phyloP scores from a whole-genome alignment of 2,797 vertebrate species.

The Premnoplex brunnescens region DNA sequence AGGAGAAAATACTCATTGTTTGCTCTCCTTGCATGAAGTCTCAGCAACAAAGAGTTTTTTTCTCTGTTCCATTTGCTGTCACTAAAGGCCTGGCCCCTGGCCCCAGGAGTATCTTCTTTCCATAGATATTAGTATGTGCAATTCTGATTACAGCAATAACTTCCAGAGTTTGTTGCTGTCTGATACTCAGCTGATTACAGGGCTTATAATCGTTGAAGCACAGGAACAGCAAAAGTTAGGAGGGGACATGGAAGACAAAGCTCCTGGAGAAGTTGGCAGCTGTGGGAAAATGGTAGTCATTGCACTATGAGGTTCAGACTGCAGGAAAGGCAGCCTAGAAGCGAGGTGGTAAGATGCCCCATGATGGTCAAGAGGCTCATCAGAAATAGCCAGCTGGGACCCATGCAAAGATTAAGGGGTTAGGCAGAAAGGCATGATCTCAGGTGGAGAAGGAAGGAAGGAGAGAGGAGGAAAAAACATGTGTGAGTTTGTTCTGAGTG shows the following conservation, averaged over 20 bases:
- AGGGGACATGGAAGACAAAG: not conserved
- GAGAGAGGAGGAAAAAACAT: not conserved
- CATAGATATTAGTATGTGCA: not conserved
- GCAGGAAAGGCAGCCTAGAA: not conserved
- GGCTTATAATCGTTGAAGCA: not conserved
- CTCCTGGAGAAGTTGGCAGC: not conserved
- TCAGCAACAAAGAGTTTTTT: not conserved
- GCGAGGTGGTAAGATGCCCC: rapidly evolving
- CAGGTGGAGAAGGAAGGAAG: not conserved
- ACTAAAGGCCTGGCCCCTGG: not conserved
- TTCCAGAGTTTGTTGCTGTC: not conserved
- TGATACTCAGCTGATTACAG: not conserved
- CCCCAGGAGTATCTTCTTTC: not conserved
- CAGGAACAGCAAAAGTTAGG: not conserved
- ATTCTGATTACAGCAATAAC: not conserved
- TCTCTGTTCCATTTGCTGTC: not conserved
- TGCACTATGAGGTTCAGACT: rapidly evolving
- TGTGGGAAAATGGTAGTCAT: not conserved
- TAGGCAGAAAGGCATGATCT: not conserved
- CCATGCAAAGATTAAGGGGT: not conserved
- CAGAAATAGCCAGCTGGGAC: not conserved
- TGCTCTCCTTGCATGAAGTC: not conserved
- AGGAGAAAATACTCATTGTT: not conserved
- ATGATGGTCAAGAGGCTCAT: not conserved
- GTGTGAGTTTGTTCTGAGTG: not conserved